phyloP scores from a whole-genome alignment of 2,113 vertebrate genomes.

The Spizaetus ornatus region DNA sequence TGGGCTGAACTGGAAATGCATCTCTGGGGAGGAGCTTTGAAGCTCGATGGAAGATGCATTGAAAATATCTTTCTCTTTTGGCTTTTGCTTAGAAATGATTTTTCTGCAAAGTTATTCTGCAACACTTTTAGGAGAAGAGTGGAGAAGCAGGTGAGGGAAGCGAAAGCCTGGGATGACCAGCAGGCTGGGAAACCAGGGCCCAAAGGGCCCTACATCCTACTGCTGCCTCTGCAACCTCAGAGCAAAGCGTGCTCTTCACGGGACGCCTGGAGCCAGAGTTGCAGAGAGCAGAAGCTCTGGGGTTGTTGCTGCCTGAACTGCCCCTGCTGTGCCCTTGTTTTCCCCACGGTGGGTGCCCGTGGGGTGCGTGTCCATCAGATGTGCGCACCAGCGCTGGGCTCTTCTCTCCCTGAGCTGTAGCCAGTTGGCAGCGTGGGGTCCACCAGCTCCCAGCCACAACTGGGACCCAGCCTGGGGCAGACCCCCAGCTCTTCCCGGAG shows the following conservation, averaged over 20 bases:
- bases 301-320: too few relatives aligned
- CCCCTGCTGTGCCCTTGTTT: accelerated
- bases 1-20: background rate
- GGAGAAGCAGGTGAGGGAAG: background rate
- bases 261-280: accelerated
- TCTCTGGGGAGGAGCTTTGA: background rate
- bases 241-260: accelerated
- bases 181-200: accelerated
- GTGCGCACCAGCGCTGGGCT: accelerated
- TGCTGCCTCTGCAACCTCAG: accelerated
- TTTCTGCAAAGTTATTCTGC: background rate
- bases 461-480: background rate
- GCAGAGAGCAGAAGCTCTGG: background rate
- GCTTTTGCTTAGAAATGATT: background rate
- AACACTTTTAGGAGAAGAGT: background rate
- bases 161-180: accelerated
- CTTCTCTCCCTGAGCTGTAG: background rate
- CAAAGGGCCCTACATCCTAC: accelerated
- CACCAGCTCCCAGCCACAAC: background rate
- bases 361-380: accelerated
- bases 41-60: accelerated
- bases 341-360: background rate
- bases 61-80: background rate
- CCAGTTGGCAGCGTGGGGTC: background rate
- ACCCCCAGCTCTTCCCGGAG: background rate